phyloP scores from a whole-genome alignment of 2,113 vertebrate species.

The Rhinoderma darwinii region DNA sequence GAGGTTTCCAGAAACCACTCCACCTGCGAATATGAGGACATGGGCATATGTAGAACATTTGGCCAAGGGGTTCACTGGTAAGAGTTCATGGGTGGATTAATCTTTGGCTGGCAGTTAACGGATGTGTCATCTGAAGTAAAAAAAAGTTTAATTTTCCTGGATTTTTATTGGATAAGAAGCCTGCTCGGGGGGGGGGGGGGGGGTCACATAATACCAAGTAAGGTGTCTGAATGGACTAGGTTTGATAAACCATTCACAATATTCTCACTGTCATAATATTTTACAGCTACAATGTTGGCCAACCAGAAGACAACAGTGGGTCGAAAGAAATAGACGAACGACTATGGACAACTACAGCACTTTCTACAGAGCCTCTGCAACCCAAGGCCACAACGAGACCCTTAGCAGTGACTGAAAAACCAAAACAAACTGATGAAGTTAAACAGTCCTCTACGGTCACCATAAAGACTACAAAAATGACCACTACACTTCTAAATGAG shows the following conservation, averaged over 20 bases:
- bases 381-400: neutral
- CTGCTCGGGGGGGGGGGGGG: no score
- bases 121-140: no score
- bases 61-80: no score
- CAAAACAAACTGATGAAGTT: no score
- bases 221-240: no score
- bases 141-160: no score
- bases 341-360: neutral
- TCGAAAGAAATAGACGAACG: neutral
- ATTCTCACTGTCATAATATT: neutral
- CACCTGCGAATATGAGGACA: no score
- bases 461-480: neutral
- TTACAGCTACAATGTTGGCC: neutral
- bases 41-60: no score
- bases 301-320: neutral
- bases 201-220: no score
- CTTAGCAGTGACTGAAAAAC: neutral
- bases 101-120: no score
- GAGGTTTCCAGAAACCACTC: neutral
- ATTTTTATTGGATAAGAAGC: no score
- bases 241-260: neutral
- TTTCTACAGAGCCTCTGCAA: neutral
- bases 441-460: neutral
- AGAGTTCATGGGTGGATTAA: no score
- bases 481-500: neutral